Conservation (phyloP, 2,797 vertebrate genomes). For the Loris lydekkerianus region DNA sequence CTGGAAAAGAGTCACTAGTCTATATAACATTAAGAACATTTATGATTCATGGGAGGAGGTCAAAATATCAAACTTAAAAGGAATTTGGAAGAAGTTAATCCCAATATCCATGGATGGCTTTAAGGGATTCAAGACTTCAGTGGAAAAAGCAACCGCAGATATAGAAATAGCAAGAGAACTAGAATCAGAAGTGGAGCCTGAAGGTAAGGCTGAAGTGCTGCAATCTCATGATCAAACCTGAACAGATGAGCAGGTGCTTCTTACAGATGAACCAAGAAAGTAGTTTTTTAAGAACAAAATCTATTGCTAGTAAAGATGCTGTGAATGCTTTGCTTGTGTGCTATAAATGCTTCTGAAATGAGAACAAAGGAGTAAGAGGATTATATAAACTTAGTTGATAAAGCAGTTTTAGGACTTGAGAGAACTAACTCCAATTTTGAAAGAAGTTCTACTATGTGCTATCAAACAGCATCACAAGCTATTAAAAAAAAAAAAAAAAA, state of each 20-base stretch:
- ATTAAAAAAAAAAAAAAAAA: too few relatives aligned
- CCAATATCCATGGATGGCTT: not conserved
- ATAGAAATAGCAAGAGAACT: not conserved
- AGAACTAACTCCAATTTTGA: not conserved
- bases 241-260: not conserved
- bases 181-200: not conserved
- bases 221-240: not conserved
- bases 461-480: not conserved
- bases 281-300: not conserved
- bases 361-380: not conserved
- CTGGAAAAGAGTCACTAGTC: not conserved
- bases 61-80: not conserved
- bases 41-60: not conserved
- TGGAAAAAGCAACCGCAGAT: not conserved
- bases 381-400: not conserved
- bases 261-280: not conserved
- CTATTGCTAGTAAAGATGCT: not conserved
- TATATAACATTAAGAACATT: not conserved
- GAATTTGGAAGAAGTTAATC: not conserved
- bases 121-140: not conserved
- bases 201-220: accelerated
- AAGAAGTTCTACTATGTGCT: not conserved
- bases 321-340: not conserved
- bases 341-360: not conserved
- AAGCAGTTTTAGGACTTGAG: not conserved